These are phyloP conservation scores for Falco punctatus DNA, from an alignment of 2,113 vertebrate genomes.

Conservation along the genomic window DNA sequence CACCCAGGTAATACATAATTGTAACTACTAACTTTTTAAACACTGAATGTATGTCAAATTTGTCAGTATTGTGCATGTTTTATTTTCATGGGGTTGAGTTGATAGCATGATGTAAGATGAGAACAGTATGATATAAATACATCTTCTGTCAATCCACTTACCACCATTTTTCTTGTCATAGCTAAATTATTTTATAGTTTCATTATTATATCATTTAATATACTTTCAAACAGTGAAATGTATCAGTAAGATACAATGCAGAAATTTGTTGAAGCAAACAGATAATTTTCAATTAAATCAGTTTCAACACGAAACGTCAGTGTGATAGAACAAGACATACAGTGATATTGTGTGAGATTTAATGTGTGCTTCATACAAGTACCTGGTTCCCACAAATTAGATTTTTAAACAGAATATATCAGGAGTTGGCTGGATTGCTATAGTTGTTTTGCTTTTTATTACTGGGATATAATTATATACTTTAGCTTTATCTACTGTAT, in stretches of 20 bases:
- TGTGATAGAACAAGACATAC: not conserved
- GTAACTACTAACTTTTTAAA: not conserved
- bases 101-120: not conserved
- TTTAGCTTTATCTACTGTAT: not conserved
- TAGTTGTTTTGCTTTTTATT: not conserved
- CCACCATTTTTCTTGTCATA: not conserved
- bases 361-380: not conserved
- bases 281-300: not conserved
- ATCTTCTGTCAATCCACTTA: not conserved
- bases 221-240: not conserved
- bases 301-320: not conserved
- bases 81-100: not conserved
- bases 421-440: not conserved
- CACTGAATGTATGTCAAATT: not conserved
- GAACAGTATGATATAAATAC: not conserved
- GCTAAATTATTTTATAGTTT: not conserved
- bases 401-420: not conserved
- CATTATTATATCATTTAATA: not conserved
- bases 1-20: not conserved
- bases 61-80: not conserved
- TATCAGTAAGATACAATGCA: not conserved
- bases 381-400: not conserved
- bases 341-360: not conserved
- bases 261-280: not conserved
- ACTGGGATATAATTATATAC: not conserved